Evolutionary conservation across 2,797 vertebrate species (phyloP).

Genomic region (Botia kubotai): DNA sequence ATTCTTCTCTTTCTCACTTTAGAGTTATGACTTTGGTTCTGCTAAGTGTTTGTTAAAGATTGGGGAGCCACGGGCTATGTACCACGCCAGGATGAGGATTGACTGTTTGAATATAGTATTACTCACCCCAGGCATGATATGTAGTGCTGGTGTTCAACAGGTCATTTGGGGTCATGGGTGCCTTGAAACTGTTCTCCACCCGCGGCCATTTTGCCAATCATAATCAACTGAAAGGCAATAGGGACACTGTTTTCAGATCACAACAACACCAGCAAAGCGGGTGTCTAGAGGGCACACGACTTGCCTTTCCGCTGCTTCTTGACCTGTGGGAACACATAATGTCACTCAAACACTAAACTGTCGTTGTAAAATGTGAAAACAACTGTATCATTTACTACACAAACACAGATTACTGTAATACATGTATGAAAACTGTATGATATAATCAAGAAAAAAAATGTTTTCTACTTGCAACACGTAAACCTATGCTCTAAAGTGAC

Average conservation of each 20-base stretch:
- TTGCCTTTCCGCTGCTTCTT: conserved; percentile 66
- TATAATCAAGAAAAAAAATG: too few relatives aligned
- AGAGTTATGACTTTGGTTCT: too few relatives aligned
- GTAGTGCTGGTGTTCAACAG: conserved; percentile 72
- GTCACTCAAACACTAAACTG: conserved; percentile 15
- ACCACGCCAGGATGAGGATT: conserved; percentile 72
- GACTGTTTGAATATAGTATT: conserved; percentile 75
- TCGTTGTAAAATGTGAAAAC: background rate
- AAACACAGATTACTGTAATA: too few relatives aligned
- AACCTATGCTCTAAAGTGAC: too few relatives aligned
- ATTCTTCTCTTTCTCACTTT: too few relatives aligned
- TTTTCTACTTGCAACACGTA: too few relatives aligned
- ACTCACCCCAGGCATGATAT: conserved; percentile 73
- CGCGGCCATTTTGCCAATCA: conserved; percentile 60
- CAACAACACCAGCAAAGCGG: conserved; percentile 55
- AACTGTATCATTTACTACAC: too few relatives aligned
- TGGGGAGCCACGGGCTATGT: conserved; percentile 70
- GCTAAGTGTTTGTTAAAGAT: conserved; percentile 64
- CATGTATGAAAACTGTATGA: too few relatives aligned
- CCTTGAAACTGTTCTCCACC: conserved; percentile 68
- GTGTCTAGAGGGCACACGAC: conserved; percentile 62
- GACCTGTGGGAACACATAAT: conserved; percentile 62
- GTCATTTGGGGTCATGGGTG: conserved; percentile 72
- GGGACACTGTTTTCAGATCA: conserved; percentile 66
- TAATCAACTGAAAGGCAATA: conserved; percentile 74